Conservation (phyloP, 2,888 invertebrate species). For the Clusia tigrina region DNA sequence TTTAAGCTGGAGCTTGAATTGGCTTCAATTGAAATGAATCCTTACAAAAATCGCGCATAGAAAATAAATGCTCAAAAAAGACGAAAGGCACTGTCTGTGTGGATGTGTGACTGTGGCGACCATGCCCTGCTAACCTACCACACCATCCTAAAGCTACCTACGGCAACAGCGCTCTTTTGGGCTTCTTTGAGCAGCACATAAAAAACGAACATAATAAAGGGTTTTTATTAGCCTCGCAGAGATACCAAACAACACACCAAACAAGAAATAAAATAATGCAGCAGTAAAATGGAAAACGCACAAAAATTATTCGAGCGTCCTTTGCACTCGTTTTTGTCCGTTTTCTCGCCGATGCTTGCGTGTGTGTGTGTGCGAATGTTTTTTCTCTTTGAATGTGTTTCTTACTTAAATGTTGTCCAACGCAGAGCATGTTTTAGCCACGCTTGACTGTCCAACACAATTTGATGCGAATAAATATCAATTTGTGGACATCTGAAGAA, state of each 20-base stretch:
- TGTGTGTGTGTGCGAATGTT: too few species aligned
- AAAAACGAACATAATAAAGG: background rate
- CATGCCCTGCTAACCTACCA: background rate
- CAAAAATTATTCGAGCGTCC: background rate
- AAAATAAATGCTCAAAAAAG: background rate
- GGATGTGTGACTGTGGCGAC: background rate
- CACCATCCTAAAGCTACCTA: background rate
- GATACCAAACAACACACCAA: too few species aligned
- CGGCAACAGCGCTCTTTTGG: too few species aligned
- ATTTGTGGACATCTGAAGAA: conserved; percentile 14
- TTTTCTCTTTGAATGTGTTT: too few species aligned
- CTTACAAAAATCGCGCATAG: conserved; percentile 24
- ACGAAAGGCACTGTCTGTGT: too few species aligned
- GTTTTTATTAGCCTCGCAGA: too few species aligned
- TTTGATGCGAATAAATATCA: conserved; percentile 26
- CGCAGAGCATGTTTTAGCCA: conserved; percentile 18
- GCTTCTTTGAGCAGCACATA: background rate
- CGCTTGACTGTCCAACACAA: conserved; percentile 19
- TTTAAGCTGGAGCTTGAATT: background rate
- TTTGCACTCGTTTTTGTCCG: background rate
- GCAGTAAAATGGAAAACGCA: conserved; percentile 1
- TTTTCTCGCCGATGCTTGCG: too few species aligned
- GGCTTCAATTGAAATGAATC: conserved; percentile 16
- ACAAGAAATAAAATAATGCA: background rate
- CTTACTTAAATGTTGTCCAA: background rate